Percentiles rank a stretch among this genome's conserved stretches.
These are phyloP conservation scores for Rhinogobius similis DNA, from an alignment of 2,113 vertebrate species.

Conservation along the genomic window DNA sequence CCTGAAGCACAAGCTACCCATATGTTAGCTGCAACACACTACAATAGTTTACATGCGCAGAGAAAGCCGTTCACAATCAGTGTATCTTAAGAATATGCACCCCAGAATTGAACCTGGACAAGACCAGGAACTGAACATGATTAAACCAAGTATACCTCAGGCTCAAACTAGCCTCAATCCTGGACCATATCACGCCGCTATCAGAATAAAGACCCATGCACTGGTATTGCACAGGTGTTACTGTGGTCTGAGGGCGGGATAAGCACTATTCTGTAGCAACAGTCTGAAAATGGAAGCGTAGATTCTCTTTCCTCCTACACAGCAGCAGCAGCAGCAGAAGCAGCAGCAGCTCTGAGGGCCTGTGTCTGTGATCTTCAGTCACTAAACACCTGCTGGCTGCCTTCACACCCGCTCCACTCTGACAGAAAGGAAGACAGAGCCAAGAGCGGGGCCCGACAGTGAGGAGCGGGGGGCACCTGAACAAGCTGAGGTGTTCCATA, in stretches of 20 bases:
- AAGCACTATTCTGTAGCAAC: conserved; percentile 31
- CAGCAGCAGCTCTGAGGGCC: conserved; percentile 48
- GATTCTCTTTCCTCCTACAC: conserved; percentile 66
- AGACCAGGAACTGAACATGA: background rate
- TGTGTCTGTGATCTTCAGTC: conserved; percentile 63
- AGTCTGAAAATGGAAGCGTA: conserved; percentile 58
- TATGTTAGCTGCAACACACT: background rate
- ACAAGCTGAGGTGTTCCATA: background rate
- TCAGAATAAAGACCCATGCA: conserved; percentile 28
- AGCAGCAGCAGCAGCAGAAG: conserved; percentile 39
- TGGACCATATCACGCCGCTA: background rate
- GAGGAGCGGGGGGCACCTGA: background rate
- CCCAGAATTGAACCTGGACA: too few species aligned
- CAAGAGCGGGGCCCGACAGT: conserved; percentile 44
- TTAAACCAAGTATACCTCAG: background rate
- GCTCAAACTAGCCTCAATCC: background rate
- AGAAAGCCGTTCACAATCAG: background rate
- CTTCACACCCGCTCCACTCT: conserved; percentile 33
- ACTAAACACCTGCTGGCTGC: conserved; percentile 67
- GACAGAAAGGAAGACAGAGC: conserved; percentile 39
- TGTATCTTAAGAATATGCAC: too few species aligned
- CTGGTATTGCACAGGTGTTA: conserved; percentile 17
- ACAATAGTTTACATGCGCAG: background rate
- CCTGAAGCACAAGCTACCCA: too few species aligned
- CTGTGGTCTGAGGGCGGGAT: conserved; percentile 43